Conservation (phyloP, 2,797 vertebrate species). For the Podarcis lilfordi region DNA sequence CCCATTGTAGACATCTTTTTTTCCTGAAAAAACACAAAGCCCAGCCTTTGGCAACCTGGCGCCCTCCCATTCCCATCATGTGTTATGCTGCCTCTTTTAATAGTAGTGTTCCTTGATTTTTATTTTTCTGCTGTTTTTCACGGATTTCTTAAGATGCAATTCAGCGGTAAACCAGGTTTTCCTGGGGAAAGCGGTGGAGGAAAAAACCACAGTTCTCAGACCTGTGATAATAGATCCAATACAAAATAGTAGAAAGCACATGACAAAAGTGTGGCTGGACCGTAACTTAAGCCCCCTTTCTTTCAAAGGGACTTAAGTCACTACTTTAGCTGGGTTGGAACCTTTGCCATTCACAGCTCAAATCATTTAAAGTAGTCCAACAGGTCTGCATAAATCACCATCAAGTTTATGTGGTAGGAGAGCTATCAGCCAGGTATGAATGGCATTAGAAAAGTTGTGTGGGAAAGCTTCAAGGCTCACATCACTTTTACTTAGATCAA, state of each 20-base stretch:
- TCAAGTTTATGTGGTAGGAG: neutral
- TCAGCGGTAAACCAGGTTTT: too few relatives aligned
- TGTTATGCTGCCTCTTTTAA: too few relatives aligned
- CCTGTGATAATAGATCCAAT: too few relatives aligned
- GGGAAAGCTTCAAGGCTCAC: constrained; percentile 52
- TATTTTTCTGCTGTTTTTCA: too few relatives aligned
- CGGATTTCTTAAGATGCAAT: too few relatives aligned
- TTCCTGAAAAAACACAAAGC: neutral
- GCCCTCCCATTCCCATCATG: neutral
- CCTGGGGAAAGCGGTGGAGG: too few relatives aligned
- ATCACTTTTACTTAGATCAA: constrained; percentile 41
- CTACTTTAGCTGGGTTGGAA: too few relatives aligned
- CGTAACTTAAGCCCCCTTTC: neutral
- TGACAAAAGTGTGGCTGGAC: too few relatives aligned
- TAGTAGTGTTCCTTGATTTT: too few relatives aligned
- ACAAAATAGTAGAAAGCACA: too few relatives aligned
- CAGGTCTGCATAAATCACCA: neutral
- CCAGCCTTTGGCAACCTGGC: neutral
- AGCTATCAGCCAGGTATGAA: neutral
- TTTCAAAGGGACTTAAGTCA: neutral
- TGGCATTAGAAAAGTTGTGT: constrained; percentile 37
- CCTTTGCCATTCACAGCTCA: neutral
- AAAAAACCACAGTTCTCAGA: too few relatives aligned
- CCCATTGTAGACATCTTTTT: neutral
- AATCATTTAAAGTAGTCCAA: neutral